These are phyloP conservation scores for Bombus superbus DNA, from an alignment of 1,140 invertebrate species.

Conservation along the genomic window DNA sequence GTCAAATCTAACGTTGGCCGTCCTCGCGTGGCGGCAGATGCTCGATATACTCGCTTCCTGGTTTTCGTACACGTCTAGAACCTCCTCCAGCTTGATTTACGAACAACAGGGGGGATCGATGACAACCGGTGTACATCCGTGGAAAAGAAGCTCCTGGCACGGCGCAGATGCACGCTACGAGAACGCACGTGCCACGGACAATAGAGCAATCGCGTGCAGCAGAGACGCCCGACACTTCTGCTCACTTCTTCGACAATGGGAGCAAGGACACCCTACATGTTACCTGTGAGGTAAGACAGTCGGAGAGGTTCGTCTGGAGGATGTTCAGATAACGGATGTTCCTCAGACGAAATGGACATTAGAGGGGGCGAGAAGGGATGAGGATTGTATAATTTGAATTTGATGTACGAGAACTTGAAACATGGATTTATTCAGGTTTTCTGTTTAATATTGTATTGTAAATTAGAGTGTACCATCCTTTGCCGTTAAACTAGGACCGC, in stretches of 20 bases:
- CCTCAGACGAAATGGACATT: background rate
- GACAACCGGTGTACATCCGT: slow-evolving; percentile 54
- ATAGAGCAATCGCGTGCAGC: slow-evolving; percentile 39
- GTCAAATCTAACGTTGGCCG: background rate
- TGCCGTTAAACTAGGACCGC: background rate
- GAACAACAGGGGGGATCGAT: slow-evolving; percentile 48
- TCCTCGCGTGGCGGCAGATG: slow-evolving; percentile 47
- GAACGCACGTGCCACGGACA: slow-evolving; percentile 53
- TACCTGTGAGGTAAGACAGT: background rate
- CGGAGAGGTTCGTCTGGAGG: background rate
- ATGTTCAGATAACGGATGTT: background rate
- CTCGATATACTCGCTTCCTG: slow-evolving; percentile 5
- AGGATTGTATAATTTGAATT: background rate
- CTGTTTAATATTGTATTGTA: background rate
- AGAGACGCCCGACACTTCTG: background rate
- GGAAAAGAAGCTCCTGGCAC: slow-evolving; percentile 30
- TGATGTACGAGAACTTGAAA: background rate
- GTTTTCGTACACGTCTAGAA: background rate
- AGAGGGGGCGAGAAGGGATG: background rate
- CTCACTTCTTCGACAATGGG: slow-evolving; percentile 19
- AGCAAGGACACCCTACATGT: background rate
- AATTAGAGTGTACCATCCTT: background rate
- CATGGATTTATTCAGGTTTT: background rate
- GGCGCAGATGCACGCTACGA: slow-evolving; percentile 49
- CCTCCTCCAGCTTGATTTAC: slow-evolving; percentile 37